Base-by-base conservation (phyloP, 2,888 invertebrate species). In the Portevinia maculata region DNA sequence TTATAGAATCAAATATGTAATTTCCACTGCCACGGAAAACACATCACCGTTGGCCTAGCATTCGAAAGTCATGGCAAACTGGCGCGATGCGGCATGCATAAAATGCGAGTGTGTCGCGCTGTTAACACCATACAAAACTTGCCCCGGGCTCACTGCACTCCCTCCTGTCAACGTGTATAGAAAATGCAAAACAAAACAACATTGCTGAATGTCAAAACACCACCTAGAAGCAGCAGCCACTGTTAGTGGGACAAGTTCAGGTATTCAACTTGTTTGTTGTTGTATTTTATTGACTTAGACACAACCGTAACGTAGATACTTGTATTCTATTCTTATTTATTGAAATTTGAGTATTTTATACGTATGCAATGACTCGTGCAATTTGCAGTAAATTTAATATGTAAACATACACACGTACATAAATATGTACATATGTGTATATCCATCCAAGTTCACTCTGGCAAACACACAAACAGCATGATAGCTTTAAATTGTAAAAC, bases 181-280 rank as follows among this genome's bases (percentile, higher is more conserved):
- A 32, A 50, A 67, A 19, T 60, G 44, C 34, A 46, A 57, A 65
- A 50, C 24, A 21, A 48, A 74, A 60, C 62, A 76, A 64, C 24
- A 28, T 44, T 41, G 17, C 44, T 57, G 55, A 70, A 76, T 70
- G 70, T 70, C 76, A 71, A 64, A 48, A 57, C 71, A 64, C 52
- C 34, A 60, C 44, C 53, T 55, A 62, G 55, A 62, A 50, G 64
- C 50, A 55, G 11, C 62, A 13, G 53, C 11, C 64, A 64, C 48
- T 78, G 71, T 71, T 71, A 78, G 78, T 78, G 57, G 78, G 71
- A 57, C 78, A 78, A 78, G 78, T 78, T 78, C 78, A 78, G 70
- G 76, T 70, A 76, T 39, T 48, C 70, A 57, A 53, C 70, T 46
- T 76, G 13, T 39, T 15, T 39, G 15, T 39, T 39, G n/a, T 39